phyloP scores from a whole-genome alignment of 2,797 vertebrate genomes.

The Calcarius lapponicus region DNA sequence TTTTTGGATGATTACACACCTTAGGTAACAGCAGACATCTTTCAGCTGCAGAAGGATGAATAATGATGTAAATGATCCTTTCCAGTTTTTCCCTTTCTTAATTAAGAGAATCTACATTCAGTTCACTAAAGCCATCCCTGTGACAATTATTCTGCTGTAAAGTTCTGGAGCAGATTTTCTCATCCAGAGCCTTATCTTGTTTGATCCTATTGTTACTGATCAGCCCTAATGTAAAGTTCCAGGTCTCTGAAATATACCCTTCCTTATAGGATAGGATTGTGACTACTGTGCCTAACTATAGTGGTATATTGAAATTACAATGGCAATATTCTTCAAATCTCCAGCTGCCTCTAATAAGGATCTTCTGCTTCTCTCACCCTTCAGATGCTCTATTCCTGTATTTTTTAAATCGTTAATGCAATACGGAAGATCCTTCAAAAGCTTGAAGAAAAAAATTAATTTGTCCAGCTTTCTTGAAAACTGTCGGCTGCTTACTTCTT shows the following conservation, averaged over 20 bases:
- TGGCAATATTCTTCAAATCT: not conserved
- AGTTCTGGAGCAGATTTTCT: not conserved
- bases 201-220: not conserved
- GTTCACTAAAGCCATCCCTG: not conserved
- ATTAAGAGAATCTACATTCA: not conserved
- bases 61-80: not conserved
- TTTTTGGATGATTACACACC: not conserved
- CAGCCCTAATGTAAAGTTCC: not conserved
- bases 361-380: not conserved
- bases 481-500: not conserved
- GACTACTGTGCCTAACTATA: not conserved
- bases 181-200: not conserved
- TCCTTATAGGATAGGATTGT: not conserved
- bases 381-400: not conserved
- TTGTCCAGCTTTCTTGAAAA: not conserved
- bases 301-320: not conserved
- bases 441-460: not conserved
- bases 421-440: not conserved
- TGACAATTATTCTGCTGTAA: not conserved
- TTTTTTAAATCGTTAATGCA: not conserved
- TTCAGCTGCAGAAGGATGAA: not conserved
- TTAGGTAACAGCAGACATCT: not conserved
- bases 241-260: not conserved
- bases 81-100: not conserved
- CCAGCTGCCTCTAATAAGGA: not conserved